Percentiles rank a stretch among this genome's conserved stretches.
phyloP scores from a whole-genome alignment of 2,797 vertebrate genomes.

The Gadopsis marmoratus region DNA sequence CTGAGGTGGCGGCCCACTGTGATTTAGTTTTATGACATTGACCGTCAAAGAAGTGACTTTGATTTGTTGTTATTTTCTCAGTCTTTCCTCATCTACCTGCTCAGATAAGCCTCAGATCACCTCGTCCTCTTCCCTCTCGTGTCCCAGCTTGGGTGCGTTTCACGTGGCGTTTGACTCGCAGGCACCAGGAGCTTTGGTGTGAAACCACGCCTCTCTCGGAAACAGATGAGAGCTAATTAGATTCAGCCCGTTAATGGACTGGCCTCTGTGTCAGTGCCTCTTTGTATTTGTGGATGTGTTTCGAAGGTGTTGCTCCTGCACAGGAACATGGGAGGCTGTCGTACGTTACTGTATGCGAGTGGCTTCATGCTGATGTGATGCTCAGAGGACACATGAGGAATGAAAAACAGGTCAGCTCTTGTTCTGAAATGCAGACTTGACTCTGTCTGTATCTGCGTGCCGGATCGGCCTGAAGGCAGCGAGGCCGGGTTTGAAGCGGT shows the following conservation, averaged over 20 bases:
- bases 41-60: neutral
- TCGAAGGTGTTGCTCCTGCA: slow-evolving; percentile 35
- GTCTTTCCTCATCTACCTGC: neutral
- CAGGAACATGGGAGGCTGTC: slow-evolving; percentile 46
- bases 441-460: slow-evolving; percentile 52
- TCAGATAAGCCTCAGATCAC: neutral
- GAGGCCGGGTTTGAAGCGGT: slow-evolving; percentile 53
- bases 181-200: slow-evolving; percentile 48
- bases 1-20: neutral
- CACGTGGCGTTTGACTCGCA: slow-evolving; percentile 46
- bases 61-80: neutral
- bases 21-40: neutral
- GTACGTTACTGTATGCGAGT: neutral
- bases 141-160: slow-evolving; percentile 40
- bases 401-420: slow-evolving; percentile 66
- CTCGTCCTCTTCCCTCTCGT: neutral
- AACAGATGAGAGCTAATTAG: slow-evolving; percentile 75
- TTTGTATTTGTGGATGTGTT: slow-evolving; percentile 39
- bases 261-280: slow-evolving; percentile 64
- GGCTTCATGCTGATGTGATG: slow-evolving; percentile 31
- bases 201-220: slow-evolving; percentile 76
- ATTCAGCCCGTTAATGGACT: slow-evolving; percentile 76
- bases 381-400: slow-evolving; percentile 25
- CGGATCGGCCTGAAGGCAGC: slow-evolving; percentile 51
- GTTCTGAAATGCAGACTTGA: slow-evolving; percentile 67